phyloP scores from a whole-genome alignment of 2,888 invertebrate species.

The Cataglyphis rosenhaueri region DNA sequence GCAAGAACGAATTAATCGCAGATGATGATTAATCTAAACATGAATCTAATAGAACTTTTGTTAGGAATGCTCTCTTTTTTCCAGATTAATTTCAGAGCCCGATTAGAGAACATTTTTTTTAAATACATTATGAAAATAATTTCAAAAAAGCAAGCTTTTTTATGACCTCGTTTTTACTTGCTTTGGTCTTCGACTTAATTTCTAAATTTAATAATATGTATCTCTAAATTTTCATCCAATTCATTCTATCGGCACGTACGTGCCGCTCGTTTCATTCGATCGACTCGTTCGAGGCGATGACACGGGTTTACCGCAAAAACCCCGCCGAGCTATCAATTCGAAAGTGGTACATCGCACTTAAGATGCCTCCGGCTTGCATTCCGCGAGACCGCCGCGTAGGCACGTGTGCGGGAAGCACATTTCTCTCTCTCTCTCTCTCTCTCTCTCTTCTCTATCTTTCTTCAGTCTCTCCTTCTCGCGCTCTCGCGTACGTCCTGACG shows the following conservation, averaged over 20 bases:
- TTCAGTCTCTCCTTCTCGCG: conserved; percentile 31
- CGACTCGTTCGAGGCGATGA: conserved; percentile 50
- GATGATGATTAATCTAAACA: background rate
- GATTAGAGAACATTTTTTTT: background rate
- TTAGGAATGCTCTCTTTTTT: background rate
- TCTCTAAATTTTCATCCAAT: background rate
- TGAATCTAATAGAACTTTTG: background rate
- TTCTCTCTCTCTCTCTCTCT: conserved; percentile 1
- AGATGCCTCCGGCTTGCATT: conserved; percentile 79
- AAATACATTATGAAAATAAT: conserved; percentile 7
- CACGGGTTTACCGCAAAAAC: conserved; percentile 69
- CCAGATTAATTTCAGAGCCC: background rate
- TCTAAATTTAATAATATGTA: background rate
- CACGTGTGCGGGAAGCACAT: conserved; percentile 68
- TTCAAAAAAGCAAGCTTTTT: background rate
- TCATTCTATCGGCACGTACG: background rate
- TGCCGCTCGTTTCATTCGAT: conserved; percentile 13
- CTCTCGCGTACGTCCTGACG: conserved; percentile 12
- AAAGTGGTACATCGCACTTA: conserved; percentile 80
- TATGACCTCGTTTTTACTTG: background rate
- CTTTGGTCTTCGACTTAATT: background rate
- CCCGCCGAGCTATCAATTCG: conserved; percentile 76
- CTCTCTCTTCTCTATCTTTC: background rate
- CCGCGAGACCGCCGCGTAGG: conserved; percentile 71
- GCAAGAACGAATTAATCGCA: background rate